phyloP scores from a whole-genome alignment of 2,888 invertebrate genomes.

The Apantesis nais region DNA sequence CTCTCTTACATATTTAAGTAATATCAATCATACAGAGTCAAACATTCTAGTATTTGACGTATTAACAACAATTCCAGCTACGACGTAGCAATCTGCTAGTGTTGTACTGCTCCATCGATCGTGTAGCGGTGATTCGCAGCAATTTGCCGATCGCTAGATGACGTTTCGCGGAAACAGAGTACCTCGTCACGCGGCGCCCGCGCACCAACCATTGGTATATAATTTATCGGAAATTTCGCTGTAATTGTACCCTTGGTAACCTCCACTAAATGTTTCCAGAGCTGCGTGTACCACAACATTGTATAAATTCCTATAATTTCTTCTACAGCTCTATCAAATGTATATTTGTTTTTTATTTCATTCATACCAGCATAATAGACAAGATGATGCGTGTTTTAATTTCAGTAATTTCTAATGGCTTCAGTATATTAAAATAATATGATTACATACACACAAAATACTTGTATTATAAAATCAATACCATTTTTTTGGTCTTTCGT shows the following conservation, averaged over 20 bases:
- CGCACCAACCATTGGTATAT: constrained; percentile 58
- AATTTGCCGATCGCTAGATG: constrained; percentile 77
- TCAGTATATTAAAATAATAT: neutral
- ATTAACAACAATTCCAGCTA: constrained; percentile 23
- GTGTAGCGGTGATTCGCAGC: constrained; percentile 71
- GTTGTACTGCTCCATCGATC: constrained; percentile 57
- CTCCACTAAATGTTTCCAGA: constrained; percentile 61
- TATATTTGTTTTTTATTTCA: constrained; percentile 12
- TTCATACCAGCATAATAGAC: constrained; percentile 12
- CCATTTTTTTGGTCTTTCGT: no score
- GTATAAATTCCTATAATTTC: constrained; percentile 48
- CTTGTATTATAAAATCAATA: no score
- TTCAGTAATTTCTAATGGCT: constrained; percentile 10
- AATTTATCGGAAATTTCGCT: constrained; percentile 71
- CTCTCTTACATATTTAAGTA: neutral
- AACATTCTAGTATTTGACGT: neutral
- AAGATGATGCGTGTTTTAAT: constrained; percentile 2
- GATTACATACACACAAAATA: no score
- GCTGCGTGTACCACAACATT: constrained; percentile 52
- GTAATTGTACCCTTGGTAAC: constrained; percentile 77
- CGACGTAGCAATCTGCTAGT: constrained; percentile 23
- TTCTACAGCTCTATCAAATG: constrained; percentile 37
- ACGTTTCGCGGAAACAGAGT: constrained; percentile 77
- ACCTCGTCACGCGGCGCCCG: constrained; percentile 74
- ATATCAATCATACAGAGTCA: neutral